Conservation (phyloP, 2,888 invertebrate species). For the Drosophila histrio region DNA sequence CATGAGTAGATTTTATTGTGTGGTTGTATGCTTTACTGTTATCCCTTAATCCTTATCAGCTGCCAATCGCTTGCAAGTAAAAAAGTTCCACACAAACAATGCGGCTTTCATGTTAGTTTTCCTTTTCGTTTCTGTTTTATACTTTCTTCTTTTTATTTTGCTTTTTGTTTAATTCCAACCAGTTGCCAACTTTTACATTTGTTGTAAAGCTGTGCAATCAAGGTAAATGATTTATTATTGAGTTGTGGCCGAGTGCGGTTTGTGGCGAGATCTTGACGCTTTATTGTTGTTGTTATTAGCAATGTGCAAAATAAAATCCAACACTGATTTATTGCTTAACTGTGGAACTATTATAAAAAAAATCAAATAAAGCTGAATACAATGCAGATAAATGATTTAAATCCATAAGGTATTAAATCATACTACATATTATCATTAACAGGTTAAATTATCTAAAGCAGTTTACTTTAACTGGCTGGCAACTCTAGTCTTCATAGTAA, state of each 20-base stretch:
- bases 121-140: not conserved
- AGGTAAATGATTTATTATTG: conserved; percentile 70
- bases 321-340: conserved; percentile 1
- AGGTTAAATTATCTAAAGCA: not conserved
- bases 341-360: not conserved
- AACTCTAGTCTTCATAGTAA: not conserved
- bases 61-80: conserved; percentile 34
- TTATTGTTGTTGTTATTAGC: conserved; percentile 51
- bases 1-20: conserved; percentile 33
- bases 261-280: conserved; percentile 31
- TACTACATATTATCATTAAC: too few species aligned
- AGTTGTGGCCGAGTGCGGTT: conserved; percentile 35
- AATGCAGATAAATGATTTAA: not conserved
- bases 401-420: too few species aligned
- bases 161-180: conserved; percentile 6
- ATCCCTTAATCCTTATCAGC: conserved; percentile 65
- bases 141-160: not conserved
- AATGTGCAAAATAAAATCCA: conserved; percentile 50
- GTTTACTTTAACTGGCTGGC: not conserved
- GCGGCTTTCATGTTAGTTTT: conserved; percentile 27
- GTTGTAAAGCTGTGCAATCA: conserved; percentile 17
- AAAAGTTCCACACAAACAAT: conserved; percentile 33
- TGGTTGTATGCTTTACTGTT: conserved; percentile 19
- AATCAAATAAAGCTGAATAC: not conserved
- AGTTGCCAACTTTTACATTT: conserved; percentile 25